Base-by-base conservation (phyloP, 1,140 invertebrate genomes). In the Ostrea edulis region DNA sequence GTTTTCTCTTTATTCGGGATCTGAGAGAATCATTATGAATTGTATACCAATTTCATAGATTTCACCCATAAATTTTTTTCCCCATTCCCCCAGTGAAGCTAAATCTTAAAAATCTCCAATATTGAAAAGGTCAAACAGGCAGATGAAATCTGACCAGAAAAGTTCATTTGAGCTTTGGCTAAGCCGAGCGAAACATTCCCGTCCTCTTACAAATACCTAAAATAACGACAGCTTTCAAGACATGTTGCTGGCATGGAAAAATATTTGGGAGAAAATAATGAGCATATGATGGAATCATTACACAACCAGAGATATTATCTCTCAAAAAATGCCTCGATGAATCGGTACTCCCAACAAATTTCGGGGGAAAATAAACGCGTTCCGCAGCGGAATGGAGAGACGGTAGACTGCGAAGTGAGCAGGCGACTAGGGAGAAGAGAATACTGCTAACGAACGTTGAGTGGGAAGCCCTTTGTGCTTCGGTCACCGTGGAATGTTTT, bases 401-500 rank as follows among this genome's bases (percentile, higher is more conserved):
- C n/a, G 55, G 17, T 62, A 44, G 35, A 44, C 35, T 44, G 35
- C 35, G 35, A 44, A 44, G 55, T 62, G 55, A 62, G 14, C 55
- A 20, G 5, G 14, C 55, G 55, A 62, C 55, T 62, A 17, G 14
- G 55, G 55, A 62, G 17, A 17, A 62, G 55, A 20, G 55, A 62
- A 62, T 62, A 62, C n/a, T n/a, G 55, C n/a, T 62, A 62, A 62
- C 55, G 55, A 62, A 62, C n/a, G 17, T 17, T 20, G 55, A 62
- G 55, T 20, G 55, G 55, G 5, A 62, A n/a, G 55, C 55, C 55
- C 55, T 62, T 62, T 62, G 55, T 62, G 55, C n/a, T 62, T 20
- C 55, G 55, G 55, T 62, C 55, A 62, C 55, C 55, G 55, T 62
- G 55, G 55, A 62, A 62, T 62, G 55, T n/a, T 62, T 62, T 62